A percentile compares a stretch with the other conserved stretches of the same genome.
phyloP scores from a whole-genome alignment of 37 sponge, comb jelly and placozoan species.

The Aphrocallistes beatrix region DNA sequence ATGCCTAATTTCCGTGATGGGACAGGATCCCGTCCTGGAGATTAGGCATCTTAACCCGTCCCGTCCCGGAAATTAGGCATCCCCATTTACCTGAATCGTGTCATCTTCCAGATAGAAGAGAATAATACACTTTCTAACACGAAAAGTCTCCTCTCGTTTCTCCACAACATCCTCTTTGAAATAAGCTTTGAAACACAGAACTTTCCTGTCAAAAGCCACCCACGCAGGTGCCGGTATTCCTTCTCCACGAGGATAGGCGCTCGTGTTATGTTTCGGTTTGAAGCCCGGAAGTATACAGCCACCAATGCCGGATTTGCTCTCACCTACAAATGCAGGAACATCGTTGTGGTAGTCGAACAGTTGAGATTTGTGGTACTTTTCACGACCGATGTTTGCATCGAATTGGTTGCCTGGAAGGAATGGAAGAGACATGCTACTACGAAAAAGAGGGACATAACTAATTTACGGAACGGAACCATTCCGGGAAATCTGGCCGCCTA shows the following conservation, averaged over 20 bases:
- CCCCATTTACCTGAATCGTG: slow-evolving; percentile 62
- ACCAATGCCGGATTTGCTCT: slow-evolving; percentile 78
- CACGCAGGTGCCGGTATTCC: slow-evolving; percentile 80
- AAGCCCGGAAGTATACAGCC: slow-evolving; percentile 64
- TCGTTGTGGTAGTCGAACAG: slow-evolving; percentile 70
- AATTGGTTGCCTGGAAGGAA: slow-evolving; percentile 86
- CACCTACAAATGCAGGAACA: slow-evolving; percentile 60
- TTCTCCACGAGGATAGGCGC: slow-evolving; percentile 64
- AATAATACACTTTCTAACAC: slow-evolving; percentile 63
- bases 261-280: slow-evolving; percentile 29
- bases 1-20: too few species aligned
- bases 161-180: slow-evolving; percentile 93
- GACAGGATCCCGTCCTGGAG: too few species aligned
- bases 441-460: too few species aligned
- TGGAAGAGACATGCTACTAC: slow-evolving; percentile 62
- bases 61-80: too few species aligned
- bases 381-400: slow-evolving; percentile 61
- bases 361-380: slow-evolving; percentile 81
- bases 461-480: too few species aligned
- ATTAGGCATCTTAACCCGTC: too few species aligned
- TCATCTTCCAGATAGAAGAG: slow-evolving; percentile 96
- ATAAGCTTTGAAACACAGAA: slow-evolving; percentile 83
- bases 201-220: slow-evolving; percentile 94
- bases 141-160: slow-evolving; percentile 72
- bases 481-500: too few species aligned